These are phyloP conservation scores for Alloplasta piceator DNA, from an alignment of 2,888 invertebrate genomes.

Conservation along the genomic window DNA sequence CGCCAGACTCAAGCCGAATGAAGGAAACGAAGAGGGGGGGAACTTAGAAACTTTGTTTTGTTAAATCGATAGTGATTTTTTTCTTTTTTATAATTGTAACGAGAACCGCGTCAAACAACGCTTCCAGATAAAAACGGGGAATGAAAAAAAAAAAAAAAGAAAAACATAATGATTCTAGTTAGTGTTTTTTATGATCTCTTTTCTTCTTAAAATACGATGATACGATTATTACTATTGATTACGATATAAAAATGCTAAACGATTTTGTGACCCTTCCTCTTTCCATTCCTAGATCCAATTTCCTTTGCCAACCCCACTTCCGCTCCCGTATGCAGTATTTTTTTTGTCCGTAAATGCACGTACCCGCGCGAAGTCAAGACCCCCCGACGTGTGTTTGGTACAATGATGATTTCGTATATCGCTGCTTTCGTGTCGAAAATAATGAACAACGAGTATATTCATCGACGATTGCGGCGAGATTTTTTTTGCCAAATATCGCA, in stretches of 20 bases:
- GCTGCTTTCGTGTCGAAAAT: slow-evolving; percentile 49
- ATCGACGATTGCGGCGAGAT: background rate
- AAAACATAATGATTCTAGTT: slow-evolving; percentile 80
- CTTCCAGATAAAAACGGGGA: slow-evolving; percentile 73
- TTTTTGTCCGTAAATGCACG: slow-evolving; percentile 56
- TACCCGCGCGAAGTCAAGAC: slow-evolving; percentile 6
- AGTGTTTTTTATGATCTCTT: slow-evolving; percentile 84
- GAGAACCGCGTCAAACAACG: slow-evolving; percentile 72
- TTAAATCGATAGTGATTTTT: slow-evolving; percentile 78
- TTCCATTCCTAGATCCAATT: background rate
- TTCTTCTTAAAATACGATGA: slow-evolving; percentile 79
- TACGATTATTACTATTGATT: slow-evolving; percentile 78
- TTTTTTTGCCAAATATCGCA: slow-evolving; percentile 31
- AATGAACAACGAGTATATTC: background rate
- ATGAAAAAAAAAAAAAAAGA: slow-evolving; percentile 22
- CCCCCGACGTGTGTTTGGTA: slow-evolving; percentile 24
- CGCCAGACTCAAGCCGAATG: slow-evolving; percentile 43
- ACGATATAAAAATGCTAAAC: slow-evolving; percentile 71
- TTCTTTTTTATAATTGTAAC: slow-evolving; percentile 75
- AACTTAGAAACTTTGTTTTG: slow-evolving; percentile 79
- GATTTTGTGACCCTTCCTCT: slow-evolving; percentile 76
- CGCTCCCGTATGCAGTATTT: slow-evolving; percentile 67
- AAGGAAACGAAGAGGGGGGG: slow-evolving; percentile 56
- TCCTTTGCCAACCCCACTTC: background rate
- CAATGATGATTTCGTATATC: slow-evolving; percentile 34